Conservation (phyloP, 2,113 vertebrate species). For the human region GRCh38 chr11:10893001-10893500, state of each 20-base stretch:
- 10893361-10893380: not conserved
- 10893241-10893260: not conserved
- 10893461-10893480: not conserved
- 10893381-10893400: not conserved
- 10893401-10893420: not conserved
- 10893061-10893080: not conserved
- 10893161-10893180: not conserved
- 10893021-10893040: not conserved
- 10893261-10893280: not conserved
- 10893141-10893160: not conserved
- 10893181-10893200: slow-evolving; percentile 1
- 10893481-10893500: not conserved
- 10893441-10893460: not conserved
- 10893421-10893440: not conserved
- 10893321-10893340: not conserved
- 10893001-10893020: slow-evolving; percentile 4
- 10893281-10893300: not conserved
- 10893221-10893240: not conserved
- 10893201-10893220: not conserved
- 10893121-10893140: not conserved
- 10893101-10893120: slow-evolving; percentile 9
- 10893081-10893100: not conserved
- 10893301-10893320: not conserved
- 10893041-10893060: not conserved
- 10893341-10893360: not conserved